Conservation (phyloP, 64 coral and sea anemone species). For the Trachythela sp. region DNA sequence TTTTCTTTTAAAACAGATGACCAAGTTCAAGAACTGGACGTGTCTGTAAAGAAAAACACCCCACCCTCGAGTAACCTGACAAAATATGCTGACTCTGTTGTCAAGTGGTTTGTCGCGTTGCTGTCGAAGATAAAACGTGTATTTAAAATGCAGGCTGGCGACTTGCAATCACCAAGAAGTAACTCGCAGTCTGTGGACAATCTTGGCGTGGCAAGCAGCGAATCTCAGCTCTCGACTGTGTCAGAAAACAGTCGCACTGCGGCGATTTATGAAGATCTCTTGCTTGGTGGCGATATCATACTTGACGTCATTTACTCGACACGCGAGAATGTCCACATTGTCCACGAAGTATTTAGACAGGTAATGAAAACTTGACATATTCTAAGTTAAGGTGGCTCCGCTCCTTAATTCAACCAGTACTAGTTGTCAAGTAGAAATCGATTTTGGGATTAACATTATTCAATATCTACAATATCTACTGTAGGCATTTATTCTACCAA, state of each 20-base stretch:
- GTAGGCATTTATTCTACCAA: constrained; percentile 76
- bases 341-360: constrained; percentile 92
- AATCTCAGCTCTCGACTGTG: not conserved
- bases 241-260: constrained; percentile 28
- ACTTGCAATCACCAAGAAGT: not conserved
- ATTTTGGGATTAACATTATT: too few species aligned
- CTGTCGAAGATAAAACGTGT: not conserved
- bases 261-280: constrained; percentile 65
- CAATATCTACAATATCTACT: not conserved
- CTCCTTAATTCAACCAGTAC: not conserved
- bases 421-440: too few species aligned
- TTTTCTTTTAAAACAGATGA: not conserved
- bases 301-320: constrained; percentile 83
- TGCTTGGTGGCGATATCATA: constrained; percentile 77
- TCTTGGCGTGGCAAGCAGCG: constrained; percentile 27
- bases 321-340: constrained; percentile 73
- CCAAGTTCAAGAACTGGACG: not conserved
- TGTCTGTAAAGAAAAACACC: not conserved
- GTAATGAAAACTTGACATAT: constrained; percentile 15
- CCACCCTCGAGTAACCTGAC: not conserved
- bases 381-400: not conserved
- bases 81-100: not conserved
- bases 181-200: not conserved
- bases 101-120: not conserved
- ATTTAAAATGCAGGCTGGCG: not conserved